Base-by-base conservation (phyloP, 2,888 invertebrate species). In the Hydrotaea diabolus region DNA sequence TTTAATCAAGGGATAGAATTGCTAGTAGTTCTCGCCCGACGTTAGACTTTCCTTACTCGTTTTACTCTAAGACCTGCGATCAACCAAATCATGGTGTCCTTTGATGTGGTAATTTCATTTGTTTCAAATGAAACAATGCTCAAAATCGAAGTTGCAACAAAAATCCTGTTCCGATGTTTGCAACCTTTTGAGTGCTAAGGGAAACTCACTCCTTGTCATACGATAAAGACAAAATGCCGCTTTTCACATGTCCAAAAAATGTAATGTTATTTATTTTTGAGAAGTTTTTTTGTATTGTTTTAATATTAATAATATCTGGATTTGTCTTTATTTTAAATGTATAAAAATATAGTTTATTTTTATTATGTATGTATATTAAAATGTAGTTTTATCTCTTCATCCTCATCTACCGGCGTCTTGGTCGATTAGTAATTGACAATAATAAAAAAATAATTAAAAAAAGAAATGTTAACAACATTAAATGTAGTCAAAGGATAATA, bases 301-400 rank as follows among this genome's bases (percentile, higher is more conserved):
- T 55, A 21, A 53, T 66, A 76, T 36, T 46, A 49, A 77, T 53
- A 49, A 57, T 55, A 75, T 64, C 39, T 53, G 36, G 53, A 36
- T 72, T 76, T 71, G 46, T 72, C 43, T 73, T 78, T 74, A 77
- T 66, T 78, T 75, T 75, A 82, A 39, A 43, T 77, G 77, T 77
- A 77, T 69, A 82, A 81, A 85, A 80, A 79, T 77, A 74, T 64
- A 31, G 31, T 31, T 31, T 31, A 4, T 79, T 59, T 55, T n/a
- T n/a, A n/a, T n/a, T n/a, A n/a, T n/a, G n/a, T 77, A 73, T 26
- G 71, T 73, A 73, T 72, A 57, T 79, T 39, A 26, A 66, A 77
- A 69, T 69, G 46, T 69, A 39, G 69, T 46, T 46, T 43, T 21
- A 43, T n/a, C n/a, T n/a, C n/a, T n/a, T n/a, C n/a, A 7, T 31